A percentile compares a stretch with the other conserved stretches of the same genome.
phyloP scores from a whole-genome alignment of 92 coral and sea anemone genomes.

The Scolanthus callimorphus region DNA sequence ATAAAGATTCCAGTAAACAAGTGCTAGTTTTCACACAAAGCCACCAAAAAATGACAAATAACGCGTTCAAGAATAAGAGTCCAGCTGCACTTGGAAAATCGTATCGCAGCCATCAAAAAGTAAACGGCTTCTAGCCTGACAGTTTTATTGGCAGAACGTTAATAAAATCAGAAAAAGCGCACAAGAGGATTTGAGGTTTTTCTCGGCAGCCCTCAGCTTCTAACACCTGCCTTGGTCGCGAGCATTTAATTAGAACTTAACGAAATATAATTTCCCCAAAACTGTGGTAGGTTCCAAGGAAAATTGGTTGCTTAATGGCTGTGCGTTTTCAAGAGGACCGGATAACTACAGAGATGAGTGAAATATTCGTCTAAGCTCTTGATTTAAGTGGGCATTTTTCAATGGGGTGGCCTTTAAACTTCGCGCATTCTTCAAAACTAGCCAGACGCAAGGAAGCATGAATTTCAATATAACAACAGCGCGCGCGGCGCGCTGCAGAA shows the following conservation, averaged over 20 bases:
- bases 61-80: background rate
- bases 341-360: constrained; percentile 9
- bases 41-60: constrained; percentile 2
- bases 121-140: background rate
- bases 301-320: constrained; percentile 25
- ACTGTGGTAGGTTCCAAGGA: constrained; percentile 2
- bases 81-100: background rate
- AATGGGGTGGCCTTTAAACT: too few relatives aligned
- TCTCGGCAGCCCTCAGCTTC: background rate
- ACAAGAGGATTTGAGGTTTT: too few relatives aligned
- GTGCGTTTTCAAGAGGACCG: constrained; percentile 16
- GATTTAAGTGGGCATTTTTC: too few relatives aligned
- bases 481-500: too few relatives aligned
- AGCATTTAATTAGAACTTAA: constrained; percentile 1
- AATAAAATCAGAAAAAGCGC: background rate
- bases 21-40: constrained; percentile 23
- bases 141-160: background rate
- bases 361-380: constrained; percentile 12
- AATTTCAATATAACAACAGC: too few relatives aligned
- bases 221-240: background rate
- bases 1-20: constrained; percentile 22
- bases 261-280: constrained; percentile 19
- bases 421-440: background rate
- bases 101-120: background rate
- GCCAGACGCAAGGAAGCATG: background rate